Base-by-base conservation (phyloP, 35 echinoderm and acorn worm species). In the Anneissia japonica region DNA sequence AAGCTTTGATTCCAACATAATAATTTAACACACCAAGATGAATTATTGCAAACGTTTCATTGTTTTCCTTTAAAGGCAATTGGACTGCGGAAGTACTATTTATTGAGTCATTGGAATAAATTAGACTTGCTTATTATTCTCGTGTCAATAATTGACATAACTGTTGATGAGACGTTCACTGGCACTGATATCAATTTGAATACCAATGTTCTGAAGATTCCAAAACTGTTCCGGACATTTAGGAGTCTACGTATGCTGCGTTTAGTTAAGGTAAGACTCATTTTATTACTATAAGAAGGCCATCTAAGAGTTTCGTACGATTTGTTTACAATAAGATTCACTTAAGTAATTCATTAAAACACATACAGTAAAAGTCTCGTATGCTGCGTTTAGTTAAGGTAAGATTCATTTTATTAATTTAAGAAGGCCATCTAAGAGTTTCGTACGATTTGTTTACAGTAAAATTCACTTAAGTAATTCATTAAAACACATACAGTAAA, bases 371-470 rank as follows among this genome's bases (percentile, higher is more conserved):
- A n/a, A n/a, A n/a, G n/a, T n/a, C n/a, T n/a, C 84, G 95, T 56
- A 91, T 90, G 88, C 82, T 97, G 11, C 89, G 95, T 74, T 86
- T 97, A 16, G 41, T 92, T 31, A 97, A 97, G 95, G 95, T 97
- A 90, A 36, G 83, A 2, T 75, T 4, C 4, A 5, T 34, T 28
- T 7, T 75, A 34, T 75, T 9, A 75, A 30, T 7, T 5, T 34
- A 7, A 75, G 4, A 30, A 23, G 74, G 4, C n/a, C 26, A 28
- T 75, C 4, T 75, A 34, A 43, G 14, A 43, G 14, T 43, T n/a
- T n/a, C n/a, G n/a, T n/a, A n/a, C n/a, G n/a, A n/a, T n/a, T n/a
- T n/a, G n/a, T n/a, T n/a, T n/a, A n/a, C n/a, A n/a, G n/a, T n/a
- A n/a, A n/a, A n/a, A n/a, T n/a, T n/a, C n/a, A n/a, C n/a, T n/a